phyloP scores from a whole-genome alignment of 2,113 vertebrate genomes.

The Chaetorhynchus papuensis region DNA sequence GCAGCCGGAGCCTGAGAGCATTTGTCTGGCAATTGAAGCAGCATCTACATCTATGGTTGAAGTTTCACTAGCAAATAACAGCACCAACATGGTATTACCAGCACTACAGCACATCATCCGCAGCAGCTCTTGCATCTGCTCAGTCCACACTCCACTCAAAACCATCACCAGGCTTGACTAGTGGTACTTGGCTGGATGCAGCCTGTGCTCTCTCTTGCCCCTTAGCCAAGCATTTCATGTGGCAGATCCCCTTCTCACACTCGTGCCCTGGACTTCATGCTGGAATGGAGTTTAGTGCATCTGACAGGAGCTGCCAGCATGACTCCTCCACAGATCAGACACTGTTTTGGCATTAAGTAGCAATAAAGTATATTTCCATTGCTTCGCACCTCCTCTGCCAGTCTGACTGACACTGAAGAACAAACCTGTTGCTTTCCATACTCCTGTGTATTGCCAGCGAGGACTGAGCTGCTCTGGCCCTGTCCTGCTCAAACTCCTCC shows the following conservation, averaged over 20 bases:
- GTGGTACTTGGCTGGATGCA: background rate
- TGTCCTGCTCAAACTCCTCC: background rate
- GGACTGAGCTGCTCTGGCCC: background rate
- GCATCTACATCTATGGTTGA: rapidly evolving
- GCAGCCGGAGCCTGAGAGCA: background rate
- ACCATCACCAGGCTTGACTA: background rate
- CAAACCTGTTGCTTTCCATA: background rate
- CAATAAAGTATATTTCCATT: background rate
- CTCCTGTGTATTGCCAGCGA: background rate
- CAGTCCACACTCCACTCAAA: background rate
- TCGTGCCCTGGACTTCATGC: background rate
- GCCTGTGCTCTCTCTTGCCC: background rate
- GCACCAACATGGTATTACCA: background rate
- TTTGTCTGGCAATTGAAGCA: background rate
- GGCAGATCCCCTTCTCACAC: background rate
- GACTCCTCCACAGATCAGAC: background rate
- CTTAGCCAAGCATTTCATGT: background rate
- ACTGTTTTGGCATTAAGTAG: background rate
- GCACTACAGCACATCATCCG: background rate
- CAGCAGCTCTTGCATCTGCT: background rate
- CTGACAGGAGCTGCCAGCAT: background rate
- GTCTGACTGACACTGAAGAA: background rate
- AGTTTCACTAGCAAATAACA: background rate
- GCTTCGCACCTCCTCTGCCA: background rate
- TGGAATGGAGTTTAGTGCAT: background rate